Percentiles rank a stretch among this genome's conserved stretches.
Evolutionary conservation across 2,797 vertebrate species (phyloP).

Genomic region (Buphagus erythrorhynchus): DNA sequence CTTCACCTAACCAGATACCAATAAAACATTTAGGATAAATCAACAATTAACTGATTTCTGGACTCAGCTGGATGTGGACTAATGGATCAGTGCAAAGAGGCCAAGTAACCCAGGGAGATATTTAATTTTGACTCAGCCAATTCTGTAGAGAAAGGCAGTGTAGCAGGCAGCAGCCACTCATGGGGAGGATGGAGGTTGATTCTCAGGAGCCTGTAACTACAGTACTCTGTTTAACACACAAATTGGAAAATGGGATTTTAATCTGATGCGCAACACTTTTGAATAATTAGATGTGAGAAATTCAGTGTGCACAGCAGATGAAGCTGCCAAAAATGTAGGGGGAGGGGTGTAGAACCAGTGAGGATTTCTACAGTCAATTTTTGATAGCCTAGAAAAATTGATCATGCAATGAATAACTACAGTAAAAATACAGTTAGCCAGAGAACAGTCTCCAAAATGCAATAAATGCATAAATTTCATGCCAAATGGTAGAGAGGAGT

Average conservation of each 20-base stretch:
- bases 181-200: background rate
- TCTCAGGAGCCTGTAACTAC: background rate
- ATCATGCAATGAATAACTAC: background rate
- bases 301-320: background rate
- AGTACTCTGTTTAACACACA: background rate
- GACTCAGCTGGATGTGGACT: background rate
- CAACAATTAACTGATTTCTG: background rate
- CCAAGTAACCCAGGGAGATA: background rate
- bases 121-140: background rate
- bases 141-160: background rate
- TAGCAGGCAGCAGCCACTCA: background rate
- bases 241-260: conserved; percentile 38
- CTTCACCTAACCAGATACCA: background rate
- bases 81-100: background rate
- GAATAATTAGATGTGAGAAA: conserved; percentile 40
- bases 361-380: background rate
- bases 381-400: background rate
- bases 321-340: background rate
- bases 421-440: background rate
- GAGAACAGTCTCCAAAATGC: background rate
- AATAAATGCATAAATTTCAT: background rate
- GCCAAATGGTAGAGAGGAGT: background rate
- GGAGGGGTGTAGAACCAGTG: too few relatives aligned
- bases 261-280: background rate
- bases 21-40: background rate